These are phyloP conservation scores for Syrista parreyssii DNA, from an alignment of 2,888 invertebrate genomes.

Conservation along the genomic window DNA sequence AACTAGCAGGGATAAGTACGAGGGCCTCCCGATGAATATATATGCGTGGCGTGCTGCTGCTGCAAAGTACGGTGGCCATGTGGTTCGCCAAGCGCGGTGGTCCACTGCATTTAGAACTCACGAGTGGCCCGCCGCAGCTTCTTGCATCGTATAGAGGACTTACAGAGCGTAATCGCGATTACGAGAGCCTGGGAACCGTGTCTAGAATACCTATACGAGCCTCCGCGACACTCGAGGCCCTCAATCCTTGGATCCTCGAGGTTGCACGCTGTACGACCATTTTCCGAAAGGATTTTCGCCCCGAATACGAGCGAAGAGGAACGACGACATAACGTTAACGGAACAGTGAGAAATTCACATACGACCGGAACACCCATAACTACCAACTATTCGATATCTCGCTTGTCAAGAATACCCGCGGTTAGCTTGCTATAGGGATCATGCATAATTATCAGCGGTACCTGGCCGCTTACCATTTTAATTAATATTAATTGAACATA, in stretches of 20 bases:
- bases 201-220: not conserved
- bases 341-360: not conserved
- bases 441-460: conserved; percentile 35
- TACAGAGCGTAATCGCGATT: conserved; percentile 44
- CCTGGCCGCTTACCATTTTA: conserved; percentile 44
- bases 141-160: not conserved
- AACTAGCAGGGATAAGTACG: conserved; percentile 39
- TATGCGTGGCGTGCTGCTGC: conserved; percentile 14
- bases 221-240: not conserved
- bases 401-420: not conserved
- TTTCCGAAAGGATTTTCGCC: not conserved
- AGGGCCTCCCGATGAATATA: conserved; percentile 16
- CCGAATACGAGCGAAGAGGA: not conserved
- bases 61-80: conserved; percentile 46
- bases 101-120: conserved; percentile 57
- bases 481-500: conserved; percentile 60
- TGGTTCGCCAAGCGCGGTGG: conserved; percentile 40
- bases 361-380: not conserved
- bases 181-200: conserved; percentile 54
- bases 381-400: not conserved
- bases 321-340: not conserved
- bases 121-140: conserved; percentile 40
- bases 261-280: not conserved
- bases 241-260: not conserved
- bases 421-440: not conserved